Base-by-base conservation (phyloP, 2,797 vertebrate species). In the Acrocephalus scirpaceus region DNA sequence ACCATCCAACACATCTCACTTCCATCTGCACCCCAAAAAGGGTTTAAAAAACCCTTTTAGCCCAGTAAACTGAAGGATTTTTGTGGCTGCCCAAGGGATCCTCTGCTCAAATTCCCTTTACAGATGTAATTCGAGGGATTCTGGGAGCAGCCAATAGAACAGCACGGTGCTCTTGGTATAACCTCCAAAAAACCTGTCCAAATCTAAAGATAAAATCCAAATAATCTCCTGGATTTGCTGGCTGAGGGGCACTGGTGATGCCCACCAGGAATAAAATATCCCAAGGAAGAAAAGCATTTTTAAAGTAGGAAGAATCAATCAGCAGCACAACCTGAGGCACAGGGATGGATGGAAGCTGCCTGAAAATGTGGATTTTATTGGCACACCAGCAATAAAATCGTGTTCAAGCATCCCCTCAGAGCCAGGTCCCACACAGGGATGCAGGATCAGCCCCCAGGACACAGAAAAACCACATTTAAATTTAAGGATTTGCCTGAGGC, bases 161-260 rank as follows among this genome's bases (percentile, higher is more conserved):
- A 32, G 30, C 29, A 20, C 11, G 3, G 18, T 53, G 29, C 11
- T 54, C 8, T 54, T 20, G 30, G 53, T 30, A 19, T 30, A 32
- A 53, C 13, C 30, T 56, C 19, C 3, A n/a, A 56, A 56, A 56
- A 21, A n/a, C n/a, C n/a, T n/a, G n/a, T n/a, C n/a, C n/a, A 50
- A 34, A 53, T 6, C 25, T 17, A 21, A 27, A 50, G 2, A 0
- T 3, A 70, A 86, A 76, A 74, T 7, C 54, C 34, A 71, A 67
- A 61, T 3, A 45, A 22, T 8, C 26, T 54, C n/a, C 11, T 61
- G 76, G 19, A 34, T 58, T 38, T 69, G 23, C 13, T 17, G 20
- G 0, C 4, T 0, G 20, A 67, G n/a, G 6, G 4, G 4, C 4
- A 25, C n/a, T 16, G 5, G 10, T 5, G 13, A 0, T 62, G 36